These are phyloP conservation scores for Atethmia centrago DNA, from an alignment of 2,888 invertebrate species.

Conservation along the genomic window DNA sequence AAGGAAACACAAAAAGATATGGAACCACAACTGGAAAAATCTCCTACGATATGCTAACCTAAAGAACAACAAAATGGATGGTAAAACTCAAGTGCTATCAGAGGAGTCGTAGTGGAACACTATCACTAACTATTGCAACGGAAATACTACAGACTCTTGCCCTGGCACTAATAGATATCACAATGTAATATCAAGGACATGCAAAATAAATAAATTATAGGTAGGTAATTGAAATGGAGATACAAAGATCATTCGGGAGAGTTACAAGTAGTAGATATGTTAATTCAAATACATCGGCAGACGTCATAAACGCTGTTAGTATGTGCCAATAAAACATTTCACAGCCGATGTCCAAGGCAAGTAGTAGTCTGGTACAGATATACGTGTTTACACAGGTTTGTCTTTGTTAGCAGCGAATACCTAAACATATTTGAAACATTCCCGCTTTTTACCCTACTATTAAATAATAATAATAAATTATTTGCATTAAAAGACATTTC, in stretches of 20 bases:
- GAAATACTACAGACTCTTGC: constrained; percentile 67
- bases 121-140: constrained; percentile 69
- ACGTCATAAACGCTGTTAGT: constrained; percentile 53
- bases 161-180: constrained; percentile 76
- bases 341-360: constrained; percentile 73
- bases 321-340: constrained; percentile 69
- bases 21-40: constrained; percentile 74
- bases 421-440: constrained; percentile 64
- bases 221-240: constrained; percentile 48
- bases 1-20: constrained; percentile 74
- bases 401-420: constrained; percentile 65
- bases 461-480: constrained; percentile 77
- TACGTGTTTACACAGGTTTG: constrained; percentile 59
- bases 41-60: constrained; percentile 74
- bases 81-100: constrained; percentile 69
- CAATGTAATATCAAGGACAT: constrained; percentile 72
- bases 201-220: constrained; percentile 61
- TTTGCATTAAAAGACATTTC: constrained; percentile 75
- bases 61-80: constrained; percentile 76
- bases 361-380: constrained; percentile 43
- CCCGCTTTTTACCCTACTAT: constrained; percentile 77
- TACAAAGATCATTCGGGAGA: constrained; percentile 65
- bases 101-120: constrained; percentile 60
- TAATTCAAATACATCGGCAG: constrained; percentile 61
- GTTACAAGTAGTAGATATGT: constrained; percentile 53